Conservation (phyloP, 2,797 vertebrate species). For the Leucoraja ocellata region DNA sequence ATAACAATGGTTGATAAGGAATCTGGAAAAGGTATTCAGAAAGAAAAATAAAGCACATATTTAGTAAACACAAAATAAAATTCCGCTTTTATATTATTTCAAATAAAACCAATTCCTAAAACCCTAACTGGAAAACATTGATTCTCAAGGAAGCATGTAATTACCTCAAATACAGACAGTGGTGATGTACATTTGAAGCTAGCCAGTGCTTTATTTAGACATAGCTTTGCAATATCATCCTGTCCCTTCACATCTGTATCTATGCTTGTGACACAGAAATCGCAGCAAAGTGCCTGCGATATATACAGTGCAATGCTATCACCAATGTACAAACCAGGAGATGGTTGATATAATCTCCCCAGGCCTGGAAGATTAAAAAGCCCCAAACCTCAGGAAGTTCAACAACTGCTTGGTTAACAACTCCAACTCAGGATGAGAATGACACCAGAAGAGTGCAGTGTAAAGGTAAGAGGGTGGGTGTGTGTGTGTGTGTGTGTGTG, state of each 20-base stretch:
- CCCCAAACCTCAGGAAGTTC: no score
- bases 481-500: no score
- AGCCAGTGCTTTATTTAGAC: neutral
- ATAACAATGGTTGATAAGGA: neutral
- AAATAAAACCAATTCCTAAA: conserved; percentile 1
- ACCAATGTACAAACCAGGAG: no score
- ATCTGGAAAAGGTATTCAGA: neutral
- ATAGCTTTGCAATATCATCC: neutral
- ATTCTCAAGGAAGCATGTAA: neutral
- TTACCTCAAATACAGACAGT: neutral
- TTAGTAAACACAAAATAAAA: neutral
- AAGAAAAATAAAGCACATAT: neutral
- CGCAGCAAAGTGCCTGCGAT: no score
- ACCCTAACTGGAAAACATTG: neutral
- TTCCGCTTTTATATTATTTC: neutral
- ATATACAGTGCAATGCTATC: no score
- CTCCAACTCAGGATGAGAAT: no score
- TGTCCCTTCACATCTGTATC: neutral
- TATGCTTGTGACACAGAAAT: neutral
- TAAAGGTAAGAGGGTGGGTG: no score
- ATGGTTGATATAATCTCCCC: no score
- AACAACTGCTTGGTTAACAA: no score
- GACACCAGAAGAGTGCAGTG: no score
- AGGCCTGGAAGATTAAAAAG: no score
- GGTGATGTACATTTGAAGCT: neutral